phyloP scores from a whole-genome alignment of 2,888 invertebrate genomes.

The Macrostomum cliftonense region DNA sequence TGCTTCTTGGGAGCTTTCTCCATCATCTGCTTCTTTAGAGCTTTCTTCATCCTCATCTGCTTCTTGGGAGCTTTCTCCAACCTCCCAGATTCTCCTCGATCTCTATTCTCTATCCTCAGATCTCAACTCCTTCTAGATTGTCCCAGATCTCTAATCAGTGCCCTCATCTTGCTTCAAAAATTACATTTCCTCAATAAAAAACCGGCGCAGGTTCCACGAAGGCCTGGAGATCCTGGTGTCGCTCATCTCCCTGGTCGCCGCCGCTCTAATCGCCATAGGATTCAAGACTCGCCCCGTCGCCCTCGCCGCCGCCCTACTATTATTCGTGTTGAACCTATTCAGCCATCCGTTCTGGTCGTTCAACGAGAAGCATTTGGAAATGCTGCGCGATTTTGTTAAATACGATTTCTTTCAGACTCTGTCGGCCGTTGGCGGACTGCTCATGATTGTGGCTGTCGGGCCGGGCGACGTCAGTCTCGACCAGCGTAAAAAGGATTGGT shows the following conservation, averaged over 20 bases:
- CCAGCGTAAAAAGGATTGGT: constrained; percentile 98
- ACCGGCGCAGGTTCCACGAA: no score
- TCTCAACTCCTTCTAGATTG: no score
- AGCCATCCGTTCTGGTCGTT: constrained; percentile 97
- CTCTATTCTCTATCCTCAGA: no score
- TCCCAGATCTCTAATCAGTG: no score
- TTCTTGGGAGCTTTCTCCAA: no score
- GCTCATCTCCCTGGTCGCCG: neutral
- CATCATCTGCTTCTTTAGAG: no score
- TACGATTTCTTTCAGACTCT: constrained; percentile 97
- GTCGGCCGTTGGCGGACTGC: constrained; percentile 88
- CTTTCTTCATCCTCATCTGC: no score
- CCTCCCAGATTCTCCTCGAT: no score
- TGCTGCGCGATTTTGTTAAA: constrained; percentile 93
- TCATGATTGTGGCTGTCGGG: constrained; percentile 91
- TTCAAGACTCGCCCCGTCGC: constrained; percentile 97
- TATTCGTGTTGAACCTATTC: constrained; percentile 74
- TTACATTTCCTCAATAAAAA: no score
- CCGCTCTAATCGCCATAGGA: constrained; percentile 66
- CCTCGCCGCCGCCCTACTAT: constrained; percentile 68
- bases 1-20: no score
- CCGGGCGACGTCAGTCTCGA: constrained; percentile 88
- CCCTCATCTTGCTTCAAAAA: no score
- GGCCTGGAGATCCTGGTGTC: neutral
- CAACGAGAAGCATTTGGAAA: constrained; percentile 59